Percentiles rank a stretch among this genome's conserved stretches.
phyloP scores from a whole-genome alignment of 2,797 vertebrate species.

The Miichthys miiuy region DNA sequence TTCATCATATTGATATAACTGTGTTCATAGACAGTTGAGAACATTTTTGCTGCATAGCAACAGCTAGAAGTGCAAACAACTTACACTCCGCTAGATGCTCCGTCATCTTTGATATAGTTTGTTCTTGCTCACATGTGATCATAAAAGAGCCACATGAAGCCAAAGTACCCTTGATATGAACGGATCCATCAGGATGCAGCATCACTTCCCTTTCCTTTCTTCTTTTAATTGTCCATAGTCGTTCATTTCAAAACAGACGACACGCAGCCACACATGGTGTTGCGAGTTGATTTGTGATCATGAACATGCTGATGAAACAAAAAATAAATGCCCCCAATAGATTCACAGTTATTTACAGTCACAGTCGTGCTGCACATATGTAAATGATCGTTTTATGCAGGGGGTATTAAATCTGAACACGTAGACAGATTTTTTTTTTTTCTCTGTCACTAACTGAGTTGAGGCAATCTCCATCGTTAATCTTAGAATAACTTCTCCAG shows the following conservation, averaged over 20 bases:
- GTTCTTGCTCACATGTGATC: constrained; percentile 2
- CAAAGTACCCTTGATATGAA: background rate
- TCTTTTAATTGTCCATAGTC: constrained; percentile 25
- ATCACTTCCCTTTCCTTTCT: constrained; percentile 8
- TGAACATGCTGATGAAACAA: constrained; percentile 31
- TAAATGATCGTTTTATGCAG: constrained; percentile 28
- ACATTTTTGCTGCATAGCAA: background rate
- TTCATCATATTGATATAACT: background rate
- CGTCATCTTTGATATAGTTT: background rate
- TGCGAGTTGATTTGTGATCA: constrained; percentile 39
- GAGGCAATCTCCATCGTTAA: constrained; percentile 24
- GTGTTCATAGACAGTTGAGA: background rate
- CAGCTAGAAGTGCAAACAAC: background rate
- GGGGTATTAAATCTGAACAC: constrained; percentile 35
- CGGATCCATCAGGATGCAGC: constrained; percentile 17
- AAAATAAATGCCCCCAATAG: constrained; percentile 12
- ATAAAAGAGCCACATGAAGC: constrained; percentile 29
- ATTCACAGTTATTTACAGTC: constrained; percentile 51
- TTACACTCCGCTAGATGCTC: constrained; percentile 2
- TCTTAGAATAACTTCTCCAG: constrained; percentile 34
- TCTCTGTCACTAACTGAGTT: constrained; percentile 12
- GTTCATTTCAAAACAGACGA: constrained; percentile 22
- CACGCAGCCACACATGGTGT: background rate
- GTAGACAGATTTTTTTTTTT: constrained; percentile 3
- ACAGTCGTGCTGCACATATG: constrained; percentile 18